Base-by-base conservation (phyloP, 53 echinoderm and acorn worm genomes). In the Echinarachnius parma region DNA sequence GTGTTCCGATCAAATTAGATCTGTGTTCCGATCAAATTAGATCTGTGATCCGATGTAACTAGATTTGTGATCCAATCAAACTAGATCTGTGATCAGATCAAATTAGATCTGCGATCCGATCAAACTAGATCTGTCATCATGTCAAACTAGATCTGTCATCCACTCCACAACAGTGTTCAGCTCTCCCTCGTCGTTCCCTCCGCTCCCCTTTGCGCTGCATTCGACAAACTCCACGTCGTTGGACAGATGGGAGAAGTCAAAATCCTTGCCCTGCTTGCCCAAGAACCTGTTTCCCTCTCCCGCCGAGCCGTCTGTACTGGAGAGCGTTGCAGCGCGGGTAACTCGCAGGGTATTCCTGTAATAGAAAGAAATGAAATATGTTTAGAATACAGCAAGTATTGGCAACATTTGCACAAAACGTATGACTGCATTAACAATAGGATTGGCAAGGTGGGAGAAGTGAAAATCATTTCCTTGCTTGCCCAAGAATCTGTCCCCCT, bases 191-290 rank as follows among this genome's bases (percentile, higher is more conserved):
- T 74, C 84, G 27, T 82, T 83, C 15, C 61, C 75, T 0, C 34
- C 55, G 3, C 59, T 60, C 2, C 87, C 83, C 44, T 82, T 87
- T 18, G 84, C 83, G 29, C 87, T 87, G 74, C 95, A 94, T 28
- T 94, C 90, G 10, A 62, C 79, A 67, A 94, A 91, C 28, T 90
- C 84, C 4, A 93, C 87, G 13, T 59, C 49, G 27, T 87, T 62
- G 19, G 84, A 78, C 59, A 94, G 71, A 10, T 94, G 87, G 24
- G 90, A 53, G 46, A 94, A 94, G 47, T 87, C 77, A 87, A 94
- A 94, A 36, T 84, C 87, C 60, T 94, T 94, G 5, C 82, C 87
- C 59, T 67, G 61, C 53, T 83, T 78, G n/a, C 95, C 95, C 4
- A 94, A 80, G 65, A 82, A 91, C 9, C 49, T 61, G 46, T 62